A percentile compares a stretch with the other conserved stretches of the same genome.
Conservation (phyloP, 92 coral and sea anemone species). For the Metridium senile region DNA sequence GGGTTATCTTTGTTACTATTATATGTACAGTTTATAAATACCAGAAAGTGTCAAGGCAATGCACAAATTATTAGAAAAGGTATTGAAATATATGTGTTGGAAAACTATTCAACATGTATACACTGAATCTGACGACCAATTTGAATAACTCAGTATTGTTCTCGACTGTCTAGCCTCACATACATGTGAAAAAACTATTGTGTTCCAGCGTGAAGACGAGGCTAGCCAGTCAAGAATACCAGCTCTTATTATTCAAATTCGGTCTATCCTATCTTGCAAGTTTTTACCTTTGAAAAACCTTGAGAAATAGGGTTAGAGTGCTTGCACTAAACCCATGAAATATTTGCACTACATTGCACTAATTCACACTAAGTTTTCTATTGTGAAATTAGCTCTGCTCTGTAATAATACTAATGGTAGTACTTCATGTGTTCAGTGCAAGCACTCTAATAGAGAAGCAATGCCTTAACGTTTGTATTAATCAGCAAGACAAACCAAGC, state of each 20-base stretch:
- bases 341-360: background rate
- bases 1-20: background rate
- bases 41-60: background rate
- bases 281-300: background rate
- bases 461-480: background rate
- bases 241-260: too few species aligned
- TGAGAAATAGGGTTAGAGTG: background rate
- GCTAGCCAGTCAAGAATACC: too few species aligned
- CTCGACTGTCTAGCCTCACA: too few species aligned
- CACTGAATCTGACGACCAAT: too few species aligned
- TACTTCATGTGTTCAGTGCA: background rate
- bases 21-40: slow-evolving; percentile 29
- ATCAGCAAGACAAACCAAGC: background rate
- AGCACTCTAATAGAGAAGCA: background rate
- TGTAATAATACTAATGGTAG: background rate
- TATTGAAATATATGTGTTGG: background rate
- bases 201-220: too few species aligned
- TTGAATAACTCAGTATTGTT: too few species aligned
- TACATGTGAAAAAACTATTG: too few species aligned
- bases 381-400: background rate
- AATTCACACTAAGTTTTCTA: background rate
- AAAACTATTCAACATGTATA: background rate
- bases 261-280: too few species aligned
- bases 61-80: background rate
- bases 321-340: background rate